Percentiles rank a stretch among this genome's conserved stretches.
Evolutionary conservation across 2,888 invertebrate genomes (phyloP).

Genomic region (Cremastinae sp.): DNA sequence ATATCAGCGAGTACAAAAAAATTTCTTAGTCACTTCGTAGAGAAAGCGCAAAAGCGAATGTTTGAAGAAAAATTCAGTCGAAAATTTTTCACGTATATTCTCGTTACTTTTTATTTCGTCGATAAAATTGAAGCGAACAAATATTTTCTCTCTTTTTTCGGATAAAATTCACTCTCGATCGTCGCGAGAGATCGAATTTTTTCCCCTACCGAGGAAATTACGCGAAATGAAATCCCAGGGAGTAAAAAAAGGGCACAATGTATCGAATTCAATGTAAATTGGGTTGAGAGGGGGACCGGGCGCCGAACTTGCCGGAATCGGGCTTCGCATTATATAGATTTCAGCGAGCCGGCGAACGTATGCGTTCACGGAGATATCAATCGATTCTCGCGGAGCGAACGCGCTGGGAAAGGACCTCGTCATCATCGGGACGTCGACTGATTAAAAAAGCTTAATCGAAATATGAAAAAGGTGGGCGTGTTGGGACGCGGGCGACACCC

Average conservation of each 20-base stretch:
- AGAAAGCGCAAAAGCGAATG: no score
- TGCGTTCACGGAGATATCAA: slow-evolving; percentile 39
- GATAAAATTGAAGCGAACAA: no score
- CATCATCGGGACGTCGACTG: slow-evolving; percentile 59
- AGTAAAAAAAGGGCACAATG: background rate
- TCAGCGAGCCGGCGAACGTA: slow-evolving; percentile 6
- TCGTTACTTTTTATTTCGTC: no score
- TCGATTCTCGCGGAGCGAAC: slow-evolving; percentile 25
- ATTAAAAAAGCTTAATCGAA: slow-evolving; percentile 75
- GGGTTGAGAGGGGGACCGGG: slow-evolving; percentile 2
- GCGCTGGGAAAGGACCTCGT: slow-evolving; percentile 8
- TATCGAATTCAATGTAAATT: slow-evolving; percentile 8
- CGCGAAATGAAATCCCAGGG: background rate
- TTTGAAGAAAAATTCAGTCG: no score
- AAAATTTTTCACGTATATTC: no score
- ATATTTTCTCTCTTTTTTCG: background rate
- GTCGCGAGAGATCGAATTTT: no score
- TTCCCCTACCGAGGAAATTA: slow-evolving; percentile 2
- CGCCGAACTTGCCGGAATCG: slow-evolving; percentile 3
- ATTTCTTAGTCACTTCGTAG: no score
- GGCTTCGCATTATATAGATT: background rate
- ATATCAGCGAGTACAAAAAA: background rate
- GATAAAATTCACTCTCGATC: background rate
- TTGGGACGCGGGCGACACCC: slow-evolving; percentile 68
- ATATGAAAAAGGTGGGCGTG: slow-evolving; percentile 77